These are phyloP conservation scores for Chironomus tentans DNA, from an alignment of 2,888 invertebrate species.

Conservation along the genomic window DNA sequence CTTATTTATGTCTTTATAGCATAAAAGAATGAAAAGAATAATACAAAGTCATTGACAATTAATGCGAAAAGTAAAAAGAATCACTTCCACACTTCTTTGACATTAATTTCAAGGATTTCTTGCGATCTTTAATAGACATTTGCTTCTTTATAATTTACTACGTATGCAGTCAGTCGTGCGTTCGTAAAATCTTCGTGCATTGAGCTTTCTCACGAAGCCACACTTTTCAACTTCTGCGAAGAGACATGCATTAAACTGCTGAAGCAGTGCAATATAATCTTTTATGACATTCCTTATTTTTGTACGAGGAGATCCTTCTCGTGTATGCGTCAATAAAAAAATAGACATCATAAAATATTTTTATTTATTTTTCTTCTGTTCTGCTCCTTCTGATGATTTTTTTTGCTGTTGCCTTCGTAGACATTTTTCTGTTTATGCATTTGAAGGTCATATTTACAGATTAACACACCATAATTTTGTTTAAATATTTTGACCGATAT, in stretches of 20 bases:
- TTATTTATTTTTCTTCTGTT: background rate
- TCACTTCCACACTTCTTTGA: constrained; percentile 16
- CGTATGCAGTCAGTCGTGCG: background rate
- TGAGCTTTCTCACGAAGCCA: constrained; percentile 22
- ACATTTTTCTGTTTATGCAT: no score
- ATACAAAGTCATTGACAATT: background rate
- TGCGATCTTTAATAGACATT: no score
- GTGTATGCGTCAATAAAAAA: constrained; percentile 12
- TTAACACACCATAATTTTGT: constrained; percentile 22
- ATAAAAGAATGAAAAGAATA: background rate
- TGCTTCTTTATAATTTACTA: background rate
- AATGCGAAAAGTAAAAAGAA: background rate
- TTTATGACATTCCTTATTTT: background rate
- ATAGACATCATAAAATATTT: background rate
- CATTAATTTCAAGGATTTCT: constrained; percentile 15
- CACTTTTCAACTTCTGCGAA: constrained; percentile 21
- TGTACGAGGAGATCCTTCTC: constrained; percentile 4
- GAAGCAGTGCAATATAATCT: background rate
- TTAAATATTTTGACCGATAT: constrained; percentile 25
- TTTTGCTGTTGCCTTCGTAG: no score
- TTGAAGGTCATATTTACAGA: constrained; percentile 22
- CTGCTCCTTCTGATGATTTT: no score
- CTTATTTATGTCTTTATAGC: background rate
- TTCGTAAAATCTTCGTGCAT: constrained; percentile 17
- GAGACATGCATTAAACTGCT: background rate